Conservation (phyloP, 2,797 vertebrate genomes). For the Hyperoplus lanceolatus region DNA sequence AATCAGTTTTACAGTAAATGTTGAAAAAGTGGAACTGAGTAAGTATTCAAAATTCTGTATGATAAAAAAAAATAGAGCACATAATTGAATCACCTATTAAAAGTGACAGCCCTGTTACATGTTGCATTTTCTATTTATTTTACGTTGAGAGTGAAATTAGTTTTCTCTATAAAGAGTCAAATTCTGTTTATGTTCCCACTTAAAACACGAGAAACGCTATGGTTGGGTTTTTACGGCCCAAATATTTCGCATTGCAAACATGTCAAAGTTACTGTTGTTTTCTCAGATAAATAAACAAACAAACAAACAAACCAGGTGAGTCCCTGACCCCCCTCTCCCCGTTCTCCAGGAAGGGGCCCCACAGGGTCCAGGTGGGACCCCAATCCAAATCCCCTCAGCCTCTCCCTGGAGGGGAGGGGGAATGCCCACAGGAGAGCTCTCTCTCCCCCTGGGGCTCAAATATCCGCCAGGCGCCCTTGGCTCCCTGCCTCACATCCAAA, state of each 20-base stretch:
- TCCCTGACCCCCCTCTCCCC: constrained; percentile 31
- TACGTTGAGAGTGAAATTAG: neutral
- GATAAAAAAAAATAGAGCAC: too few species aligned
- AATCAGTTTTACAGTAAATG: neutral
- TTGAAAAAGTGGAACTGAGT: neutral
- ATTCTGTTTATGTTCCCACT: neutral
- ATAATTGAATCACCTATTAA: neutral
- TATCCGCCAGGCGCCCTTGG: constrained; percentile 78
- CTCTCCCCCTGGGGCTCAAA: constrained; percentile 78
- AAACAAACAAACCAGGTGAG: constrained; percentile 67
- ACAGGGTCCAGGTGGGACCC: constrained; percentile 82
- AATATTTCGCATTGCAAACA: constrained; percentile 6
- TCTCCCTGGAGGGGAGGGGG: constrained; percentile 63
- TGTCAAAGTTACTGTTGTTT: neutral
- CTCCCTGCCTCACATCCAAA: constrained; percentile 38
- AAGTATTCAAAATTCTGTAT: neutral
- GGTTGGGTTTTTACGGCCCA: neutral
- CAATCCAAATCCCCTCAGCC: constrained; percentile 79
- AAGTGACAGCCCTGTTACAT: neutral
- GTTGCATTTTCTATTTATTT: constrained; percentile 3
- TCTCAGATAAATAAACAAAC: constrained; percentile 38
- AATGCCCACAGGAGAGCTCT: constrained; percentile 68
- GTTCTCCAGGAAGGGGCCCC: constrained; percentile 78
- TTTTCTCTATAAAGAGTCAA: neutral
- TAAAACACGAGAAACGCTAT: neutral